Percentiles rank a stretch among this genome's conserved stretches.
Conservation (phyloP, 2,797 vertebrate genomes). For the Buphagus erythrorhynchus region DNA sequence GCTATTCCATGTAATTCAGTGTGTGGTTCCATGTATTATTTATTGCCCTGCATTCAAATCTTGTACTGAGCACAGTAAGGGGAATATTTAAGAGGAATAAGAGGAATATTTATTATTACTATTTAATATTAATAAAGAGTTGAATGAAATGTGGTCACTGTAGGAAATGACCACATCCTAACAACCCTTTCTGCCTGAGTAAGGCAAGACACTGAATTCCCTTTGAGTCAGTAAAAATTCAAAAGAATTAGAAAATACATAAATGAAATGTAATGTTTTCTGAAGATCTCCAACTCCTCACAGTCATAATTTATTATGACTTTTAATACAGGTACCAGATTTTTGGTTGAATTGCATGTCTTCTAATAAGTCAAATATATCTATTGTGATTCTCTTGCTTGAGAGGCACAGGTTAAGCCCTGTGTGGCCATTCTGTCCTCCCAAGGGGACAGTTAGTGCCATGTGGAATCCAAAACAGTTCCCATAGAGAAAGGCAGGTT, state of each 20-base stretch:
- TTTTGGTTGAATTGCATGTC: background rate
- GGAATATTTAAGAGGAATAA: background rate
- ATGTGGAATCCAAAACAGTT: background rate
- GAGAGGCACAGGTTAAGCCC: background rate
- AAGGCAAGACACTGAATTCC: background rate
- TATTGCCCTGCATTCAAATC: background rate
- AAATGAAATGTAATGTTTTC: background rate
- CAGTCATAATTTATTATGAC: background rate
- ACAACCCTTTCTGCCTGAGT: background rate
- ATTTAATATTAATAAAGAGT: background rate
- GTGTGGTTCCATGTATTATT: background rate
- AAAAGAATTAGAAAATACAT: background rate
- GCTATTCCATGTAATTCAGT: background rate
- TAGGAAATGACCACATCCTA: background rate
- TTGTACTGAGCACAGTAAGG: background rate
- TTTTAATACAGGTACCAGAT: background rate
- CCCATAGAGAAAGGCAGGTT: background rate
- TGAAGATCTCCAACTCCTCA: background rate
- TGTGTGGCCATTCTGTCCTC: background rate
- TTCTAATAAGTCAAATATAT: background rate
- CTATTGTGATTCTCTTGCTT: background rate
- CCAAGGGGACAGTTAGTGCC: background rate
- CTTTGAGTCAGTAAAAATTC: background rate
- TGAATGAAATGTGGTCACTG: background rate
- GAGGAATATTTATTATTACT: background rate